Conservation (phyloP, 2,888 invertebrate genomes). For the Lasioglossum zephyrum region DNA sequence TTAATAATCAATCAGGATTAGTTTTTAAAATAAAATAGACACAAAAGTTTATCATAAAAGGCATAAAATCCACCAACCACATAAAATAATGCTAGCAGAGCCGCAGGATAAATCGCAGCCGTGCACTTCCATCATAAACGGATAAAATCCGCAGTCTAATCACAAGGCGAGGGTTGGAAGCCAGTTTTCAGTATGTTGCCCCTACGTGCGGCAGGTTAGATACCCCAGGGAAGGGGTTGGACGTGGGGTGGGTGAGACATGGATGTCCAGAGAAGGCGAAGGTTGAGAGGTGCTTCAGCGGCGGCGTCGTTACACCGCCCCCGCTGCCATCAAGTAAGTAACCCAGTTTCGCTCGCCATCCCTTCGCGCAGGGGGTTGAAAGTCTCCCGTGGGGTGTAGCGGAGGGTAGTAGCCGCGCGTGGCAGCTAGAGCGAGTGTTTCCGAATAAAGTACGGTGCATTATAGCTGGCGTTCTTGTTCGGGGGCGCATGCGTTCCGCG, state of each 20-base stretch:
- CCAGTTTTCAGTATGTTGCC: neutral
- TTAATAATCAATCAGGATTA: too few species aligned
- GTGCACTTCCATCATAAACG: neutral
- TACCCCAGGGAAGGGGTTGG: neutral
- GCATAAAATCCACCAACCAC: too few species aligned
- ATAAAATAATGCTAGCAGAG: neutral
- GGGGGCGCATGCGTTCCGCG: constrained; percentile 43
- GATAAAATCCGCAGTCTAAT: neutral
- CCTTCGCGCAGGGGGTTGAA: neutral
- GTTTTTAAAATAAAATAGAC: too few species aligned
- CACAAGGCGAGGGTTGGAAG: neutral
- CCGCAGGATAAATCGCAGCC: neutral
- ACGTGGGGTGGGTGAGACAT: neutral
- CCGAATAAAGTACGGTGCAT: constrained; percentile 69
- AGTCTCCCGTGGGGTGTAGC: neutral
- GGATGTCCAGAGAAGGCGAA: constrained; percentile 24
- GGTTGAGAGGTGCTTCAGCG: constrained; percentile 35
- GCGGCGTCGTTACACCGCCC: constrained; percentile 34
- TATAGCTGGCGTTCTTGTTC: constrained; percentile 56
- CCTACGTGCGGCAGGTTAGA: neutral
- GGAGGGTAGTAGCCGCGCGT: constrained; percentile 10
- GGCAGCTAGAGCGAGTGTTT: constrained; percentile 50
- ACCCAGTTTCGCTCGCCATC: constrained; percentile 64
- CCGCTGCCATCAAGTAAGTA: constrained; percentile 60
- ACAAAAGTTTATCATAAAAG: neutral